These are phyloP conservation scores for Archegozetes longisetosus DNA, from an alignment of 1,140 invertebrate genomes.

Conservation along the genomic window DNA sequence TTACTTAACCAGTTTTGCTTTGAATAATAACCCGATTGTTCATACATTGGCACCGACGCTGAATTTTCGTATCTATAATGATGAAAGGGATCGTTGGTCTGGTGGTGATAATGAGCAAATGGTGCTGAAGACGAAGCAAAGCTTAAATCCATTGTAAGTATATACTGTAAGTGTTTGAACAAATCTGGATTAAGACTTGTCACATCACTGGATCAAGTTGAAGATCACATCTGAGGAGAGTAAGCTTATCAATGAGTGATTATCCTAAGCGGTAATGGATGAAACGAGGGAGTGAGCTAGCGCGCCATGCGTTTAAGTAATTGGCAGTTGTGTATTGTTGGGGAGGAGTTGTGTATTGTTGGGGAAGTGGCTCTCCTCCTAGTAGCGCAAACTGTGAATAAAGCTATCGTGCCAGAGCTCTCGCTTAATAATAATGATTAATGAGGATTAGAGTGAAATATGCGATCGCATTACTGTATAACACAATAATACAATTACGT, in stretches of 20 bases:
- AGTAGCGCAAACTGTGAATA: background rate
- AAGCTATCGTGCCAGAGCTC: background rate
- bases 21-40: background rate
- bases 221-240: background rate
- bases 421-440: background rate
- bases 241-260: background rate
- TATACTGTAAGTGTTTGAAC: background rate
- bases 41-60: background rate
- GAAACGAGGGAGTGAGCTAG: too few relatives aligned
- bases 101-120: background rate
- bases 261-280: too few relatives aligned
- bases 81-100: background rate
- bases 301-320: background rate
- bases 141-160: background rate
- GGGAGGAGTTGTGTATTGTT: background rate
- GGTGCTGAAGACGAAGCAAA: background rate
- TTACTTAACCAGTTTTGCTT: background rate
- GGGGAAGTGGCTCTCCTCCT: background rate
- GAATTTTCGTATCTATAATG: background rate
- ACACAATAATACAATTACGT: background rate
- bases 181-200: background rate
- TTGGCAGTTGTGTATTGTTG: background rate
- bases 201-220: background rate
- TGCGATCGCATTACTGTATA: background rate
- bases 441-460: background rate